Conservation (phyloP, 2,797 vertebrate species). For the Gadopsis marmoratus region DNA sequence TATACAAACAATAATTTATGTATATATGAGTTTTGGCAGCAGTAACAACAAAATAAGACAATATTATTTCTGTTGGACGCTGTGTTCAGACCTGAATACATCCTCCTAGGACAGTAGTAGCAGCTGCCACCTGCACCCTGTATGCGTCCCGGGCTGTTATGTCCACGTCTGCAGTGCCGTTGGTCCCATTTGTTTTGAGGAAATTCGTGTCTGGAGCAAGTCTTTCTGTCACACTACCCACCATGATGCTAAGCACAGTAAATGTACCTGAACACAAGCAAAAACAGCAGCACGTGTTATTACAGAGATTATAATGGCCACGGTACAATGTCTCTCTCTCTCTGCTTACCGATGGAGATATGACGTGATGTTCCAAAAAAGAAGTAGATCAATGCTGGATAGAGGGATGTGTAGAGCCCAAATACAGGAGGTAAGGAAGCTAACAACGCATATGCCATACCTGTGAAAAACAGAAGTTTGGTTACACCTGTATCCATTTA, state of each 20-base stretch:
- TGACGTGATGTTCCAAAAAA: constrained; percentile 97
- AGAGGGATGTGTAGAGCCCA: constrained; percentile 95
- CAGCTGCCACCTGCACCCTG: constrained; percentile 91
- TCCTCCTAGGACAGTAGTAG: constrained; percentile 91
- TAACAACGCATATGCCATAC: constrained; percentile 94
- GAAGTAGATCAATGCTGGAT: constrained; percentile 93
- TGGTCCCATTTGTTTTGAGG: constrained; percentile 82
- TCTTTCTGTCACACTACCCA: constrained; percentile 93
- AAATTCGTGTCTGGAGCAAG: constrained; percentile 86
- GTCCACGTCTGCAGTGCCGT: constrained; percentile 80
- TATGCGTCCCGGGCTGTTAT: constrained; percentile 78
- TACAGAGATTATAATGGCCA: background rate
- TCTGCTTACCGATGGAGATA: constrained; percentile 88
- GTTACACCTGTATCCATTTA: background rate
- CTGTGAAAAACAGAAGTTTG: constrained; percentile 71
- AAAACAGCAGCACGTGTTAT: background rate
- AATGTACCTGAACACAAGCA: constrained; percentile 89
- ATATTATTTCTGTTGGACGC: background rate
- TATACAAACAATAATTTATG: constrained; percentile 63
- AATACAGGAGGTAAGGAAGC: constrained; percentile 94
- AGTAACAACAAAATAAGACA: background rate
- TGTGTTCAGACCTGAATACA: constrained; percentile 90
- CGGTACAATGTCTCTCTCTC: background rate
- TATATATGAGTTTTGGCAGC: background rate
- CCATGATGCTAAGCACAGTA: constrained; percentile 96